Conservation (phyloP, 2,888 invertebrate species). For the Trissonchulus sp. region DNA sequence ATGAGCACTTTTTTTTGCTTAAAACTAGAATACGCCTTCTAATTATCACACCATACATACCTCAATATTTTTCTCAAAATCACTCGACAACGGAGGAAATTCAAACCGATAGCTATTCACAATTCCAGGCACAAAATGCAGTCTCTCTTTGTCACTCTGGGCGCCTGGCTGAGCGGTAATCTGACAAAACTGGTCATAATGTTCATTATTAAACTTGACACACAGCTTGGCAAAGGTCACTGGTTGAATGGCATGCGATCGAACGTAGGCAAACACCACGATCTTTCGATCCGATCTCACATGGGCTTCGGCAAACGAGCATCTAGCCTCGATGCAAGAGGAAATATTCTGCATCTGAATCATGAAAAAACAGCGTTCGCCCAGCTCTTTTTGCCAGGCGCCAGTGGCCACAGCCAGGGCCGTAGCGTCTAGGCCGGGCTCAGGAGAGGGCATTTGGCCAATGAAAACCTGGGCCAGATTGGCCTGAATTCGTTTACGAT, state of each 20-base stretch:
- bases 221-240: conserved; percentile 27
- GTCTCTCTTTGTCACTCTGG: background rate
- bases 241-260: background rate
- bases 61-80: conserved; percentile 26
- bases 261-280: conserved; percentile 18
- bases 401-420: background rate
- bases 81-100: conserved; percentile 19
- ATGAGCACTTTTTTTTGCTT: no score
- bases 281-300: conserved; percentile 22
- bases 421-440: background rate
- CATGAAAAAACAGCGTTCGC: conserved; percentile 30
- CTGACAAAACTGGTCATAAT: conserved; percentile 14
- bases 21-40: no score
- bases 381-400: conserved; percentile 23
- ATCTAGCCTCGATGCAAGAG: conserved; percentile 25
- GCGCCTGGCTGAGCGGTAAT: background rate
- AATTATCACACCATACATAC: no score
- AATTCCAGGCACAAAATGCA: background rate
- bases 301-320: background rate
- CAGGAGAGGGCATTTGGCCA: conserved; percentile 26
- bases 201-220: conserved; percentile 21
- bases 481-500: conserved; percentile 18
- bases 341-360: conserved; percentile 32
- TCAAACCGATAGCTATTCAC: conserved; percentile 14
- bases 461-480: conserved; percentile 25